Conservation (phyloP, 2,113 vertebrate genomes). For the Microtus ochrogaster region DNA sequence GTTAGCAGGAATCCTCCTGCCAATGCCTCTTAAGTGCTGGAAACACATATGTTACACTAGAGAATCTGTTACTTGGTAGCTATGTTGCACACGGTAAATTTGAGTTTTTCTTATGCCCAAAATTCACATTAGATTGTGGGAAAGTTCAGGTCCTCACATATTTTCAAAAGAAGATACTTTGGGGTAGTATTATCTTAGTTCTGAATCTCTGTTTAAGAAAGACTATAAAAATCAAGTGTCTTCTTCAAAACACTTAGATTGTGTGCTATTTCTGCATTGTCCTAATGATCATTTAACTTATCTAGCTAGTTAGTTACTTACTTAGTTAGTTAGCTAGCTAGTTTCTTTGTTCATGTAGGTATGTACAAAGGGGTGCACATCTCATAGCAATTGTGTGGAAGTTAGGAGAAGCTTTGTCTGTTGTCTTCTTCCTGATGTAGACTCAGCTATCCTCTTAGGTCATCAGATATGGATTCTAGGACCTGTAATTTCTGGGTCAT, state of each 20-base stretch:
- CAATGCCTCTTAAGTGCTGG: background rate
- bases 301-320: too few species aligned
- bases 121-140: rapidly evolving
- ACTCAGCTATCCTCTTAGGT: background rate
- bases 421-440: background rate
- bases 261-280: background rate
- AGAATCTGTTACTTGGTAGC: background rate
- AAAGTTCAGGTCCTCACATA: background rate
- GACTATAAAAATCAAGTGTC: background rate
- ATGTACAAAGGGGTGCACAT: background rate
- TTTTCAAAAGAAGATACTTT: background rate
- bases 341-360: background rate
- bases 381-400: background rate
- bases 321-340: background rate
- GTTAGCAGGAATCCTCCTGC: too few species aligned
- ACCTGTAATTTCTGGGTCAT: background rate
- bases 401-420: background rate
- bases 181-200: background rate
- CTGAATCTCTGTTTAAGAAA: background rate
- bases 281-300: background rate
- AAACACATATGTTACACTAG: too few species aligned
- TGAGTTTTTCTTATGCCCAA: background rate
- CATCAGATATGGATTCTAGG: background rate
- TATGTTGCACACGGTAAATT: background rate
- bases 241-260: background rate